These are phyloP conservation scores for Condylostylus longicornis DNA, from an alignment of 1,140 invertebrate species.

Conservation along the genomic window DNA sequence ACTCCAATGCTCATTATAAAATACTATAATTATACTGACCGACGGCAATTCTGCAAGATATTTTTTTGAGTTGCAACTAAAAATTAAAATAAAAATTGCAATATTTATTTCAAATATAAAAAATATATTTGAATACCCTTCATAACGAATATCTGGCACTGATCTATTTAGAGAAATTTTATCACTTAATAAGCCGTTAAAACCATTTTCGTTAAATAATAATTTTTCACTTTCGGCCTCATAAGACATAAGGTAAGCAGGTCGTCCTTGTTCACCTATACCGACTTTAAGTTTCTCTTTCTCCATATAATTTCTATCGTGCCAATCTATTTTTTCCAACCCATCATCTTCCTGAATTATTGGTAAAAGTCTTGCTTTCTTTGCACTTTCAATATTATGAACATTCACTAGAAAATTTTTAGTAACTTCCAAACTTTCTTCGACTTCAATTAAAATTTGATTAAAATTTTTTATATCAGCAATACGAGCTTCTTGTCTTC, in stretches of 20 bases:
- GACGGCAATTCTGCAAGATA: constrained; percentile 63
- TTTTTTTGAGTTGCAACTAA: constrained; percentile 53
- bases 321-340: constrained; percentile 56
- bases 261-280: constrained; percentile 53
- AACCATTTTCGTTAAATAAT: constrained; percentile 62
- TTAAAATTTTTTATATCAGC: too few relatives aligned
- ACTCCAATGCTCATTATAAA: constrained; percentile 86
- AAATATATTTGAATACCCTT: constrained; percentile 38
- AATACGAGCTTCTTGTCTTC: too few relatives aligned
- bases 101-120: constrained; percentile 37
- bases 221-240: constrained; percentile 36
- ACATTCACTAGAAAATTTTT: too few relatives aligned
- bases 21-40: constrained; percentile 78
- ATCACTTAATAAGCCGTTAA: constrained; percentile 68
- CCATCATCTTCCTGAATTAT: too few relatives aligned
- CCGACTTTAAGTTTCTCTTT: constrained; percentile 40
- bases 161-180: constrained; percentile 60
- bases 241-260: constrained; percentile 39
- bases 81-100: constrained; percentile 26
- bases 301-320: constrained; percentile 46
- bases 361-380: too few relatives aligned
- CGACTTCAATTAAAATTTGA: too few relatives aligned
- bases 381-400: too few relatives aligned
- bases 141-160: constrained; percentile 58
- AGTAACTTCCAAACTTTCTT: too few relatives aligned